phyloP scores from a whole-genome alignment of 2,888 invertebrate species.

The Drosophila leonis region DNA sequence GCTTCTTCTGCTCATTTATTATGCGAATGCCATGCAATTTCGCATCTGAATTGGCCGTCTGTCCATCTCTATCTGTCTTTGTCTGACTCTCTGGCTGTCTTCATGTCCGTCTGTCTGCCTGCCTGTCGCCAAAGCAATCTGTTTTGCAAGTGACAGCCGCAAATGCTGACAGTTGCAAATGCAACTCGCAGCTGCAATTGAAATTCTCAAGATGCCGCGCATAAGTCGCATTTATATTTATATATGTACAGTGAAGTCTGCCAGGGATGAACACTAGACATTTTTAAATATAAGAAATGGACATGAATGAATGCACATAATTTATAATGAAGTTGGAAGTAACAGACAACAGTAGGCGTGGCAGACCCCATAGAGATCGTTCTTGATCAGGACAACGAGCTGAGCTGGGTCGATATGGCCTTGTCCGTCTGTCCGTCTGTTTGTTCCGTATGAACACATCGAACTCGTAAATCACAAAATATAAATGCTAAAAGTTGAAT shows the following conservation, averaged over 20 bases:
- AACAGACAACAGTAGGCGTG: neutral
- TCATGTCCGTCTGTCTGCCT: constrained; percentile 12
- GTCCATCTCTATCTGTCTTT: constrained; percentile 21
- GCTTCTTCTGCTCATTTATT: constrained; percentile 37
- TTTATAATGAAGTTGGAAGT: no score
- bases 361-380: neutral
- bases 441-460: no score
- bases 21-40: constrained; percentile 52
- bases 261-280: neutral
- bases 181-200: constrained; percentile 43
- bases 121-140: constrained; percentile 60
- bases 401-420: neutral
- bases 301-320: neutral
- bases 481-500: no score
- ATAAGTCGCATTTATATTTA: constrained; percentile 9
- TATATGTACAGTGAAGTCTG: neutral
- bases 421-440: no score
- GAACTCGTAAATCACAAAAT: no score
- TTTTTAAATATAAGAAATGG: neutral
- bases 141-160: constrained; percentile 54
- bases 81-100: constrained; percentile 9
- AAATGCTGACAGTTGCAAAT: constrained; percentile 53
- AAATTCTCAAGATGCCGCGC: constrained; percentile 50
- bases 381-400: no score
- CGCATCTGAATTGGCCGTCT: constrained; percentile 41